Percentiles rank a stretch among this genome's conserved stretches.
These are phyloP conservation scores for Phacellophora camtschatica DNA, from an alignment of 30 jellyfish, hydroid and myxozoan genomes.

Conservation along the genomic window DNA sequence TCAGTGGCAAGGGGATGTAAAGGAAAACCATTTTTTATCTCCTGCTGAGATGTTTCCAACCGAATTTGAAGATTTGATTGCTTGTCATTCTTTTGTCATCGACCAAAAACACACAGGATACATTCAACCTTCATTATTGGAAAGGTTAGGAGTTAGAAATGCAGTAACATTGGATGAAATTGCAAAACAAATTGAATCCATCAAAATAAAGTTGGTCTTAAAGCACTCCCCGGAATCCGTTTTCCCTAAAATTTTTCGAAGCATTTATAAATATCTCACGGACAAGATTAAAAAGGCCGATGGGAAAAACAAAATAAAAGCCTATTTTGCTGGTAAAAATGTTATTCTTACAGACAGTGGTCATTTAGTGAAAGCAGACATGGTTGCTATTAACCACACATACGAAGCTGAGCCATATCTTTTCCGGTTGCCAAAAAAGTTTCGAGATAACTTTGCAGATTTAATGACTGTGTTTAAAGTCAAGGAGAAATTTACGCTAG, in stretches of 20 bases:
- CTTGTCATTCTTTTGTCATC: conserved; percentile 13
- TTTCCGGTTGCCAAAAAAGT: conserved; percentile 4
- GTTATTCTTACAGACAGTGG: conserved; percentile 1
- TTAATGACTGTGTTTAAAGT: conserved; percentile 53
- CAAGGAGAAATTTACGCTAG: background rate
- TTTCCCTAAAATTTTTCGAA: background rate
- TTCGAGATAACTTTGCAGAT: background rate
- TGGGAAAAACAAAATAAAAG: background rate
- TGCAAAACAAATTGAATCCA: background rate
- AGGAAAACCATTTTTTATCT: background rate
- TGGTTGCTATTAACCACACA: background rate
- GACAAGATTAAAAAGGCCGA: no score
- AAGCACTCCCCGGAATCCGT: background rate
- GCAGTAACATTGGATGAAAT: background rate
- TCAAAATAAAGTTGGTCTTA: background rate
- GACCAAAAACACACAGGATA: background rate
- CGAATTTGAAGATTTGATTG: conserved; percentile 6
- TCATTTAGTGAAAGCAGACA: conserved; percentile 9
- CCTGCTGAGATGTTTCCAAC: background rate
- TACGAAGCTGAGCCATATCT: conserved; percentile 45
- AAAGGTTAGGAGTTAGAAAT: background rate
- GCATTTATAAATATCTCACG: background rate
- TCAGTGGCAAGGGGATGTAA: background rate
- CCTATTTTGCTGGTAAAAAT: background rate
- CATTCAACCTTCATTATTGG: background rate